Percentiles rank a stretch among this genome's conserved stretches.
phyloP scores from a whole-genome alignment of 2,797 vertebrate genomes.

The Perodicticus potto region DNA sequence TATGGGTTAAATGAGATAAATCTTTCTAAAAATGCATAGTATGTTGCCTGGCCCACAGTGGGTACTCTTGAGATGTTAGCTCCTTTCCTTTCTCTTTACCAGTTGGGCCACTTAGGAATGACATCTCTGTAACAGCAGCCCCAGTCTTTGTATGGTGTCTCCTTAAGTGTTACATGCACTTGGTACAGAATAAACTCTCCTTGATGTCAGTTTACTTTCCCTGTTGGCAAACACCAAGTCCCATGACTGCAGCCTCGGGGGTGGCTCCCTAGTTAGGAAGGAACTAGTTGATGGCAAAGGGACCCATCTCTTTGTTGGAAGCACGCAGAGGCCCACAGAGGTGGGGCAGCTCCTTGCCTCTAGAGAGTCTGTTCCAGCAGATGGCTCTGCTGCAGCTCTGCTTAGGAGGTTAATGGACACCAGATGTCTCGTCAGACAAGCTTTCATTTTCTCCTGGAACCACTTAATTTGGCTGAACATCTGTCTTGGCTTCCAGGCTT shows the following conservation, averaged over 20 bases:
- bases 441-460: constrained; percentile 52
- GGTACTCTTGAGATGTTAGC: not conserved
- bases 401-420: not conserved
- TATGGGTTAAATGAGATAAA: not conserved
- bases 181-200: not conserved
- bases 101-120: not conserved
- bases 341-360: constrained; percentile 8
- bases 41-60: not conserved
- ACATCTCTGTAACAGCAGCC: not conserved
- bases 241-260: not conserved
- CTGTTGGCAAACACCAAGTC: not conserved
- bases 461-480: constrained; percentile 71
- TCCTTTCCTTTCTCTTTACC: constrained; percentile 5
- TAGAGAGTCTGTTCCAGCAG: constrained; percentile 59
- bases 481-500: constrained; percentile 66
- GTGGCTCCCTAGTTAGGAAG: not conserved
- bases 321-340: not conserved
- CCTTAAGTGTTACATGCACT: not conserved
- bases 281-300: not conserved
- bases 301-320: constrained; percentile 48
- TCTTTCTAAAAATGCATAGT: not conserved
- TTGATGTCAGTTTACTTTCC: not conserved
- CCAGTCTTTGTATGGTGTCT: not conserved
- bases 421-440: constrained; percentile 1
- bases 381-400: constrained; percentile 60